Base-by-base conservation (phyloP, 2,113 vertebrate genomes). In the Ovis canadensis region DNA sequence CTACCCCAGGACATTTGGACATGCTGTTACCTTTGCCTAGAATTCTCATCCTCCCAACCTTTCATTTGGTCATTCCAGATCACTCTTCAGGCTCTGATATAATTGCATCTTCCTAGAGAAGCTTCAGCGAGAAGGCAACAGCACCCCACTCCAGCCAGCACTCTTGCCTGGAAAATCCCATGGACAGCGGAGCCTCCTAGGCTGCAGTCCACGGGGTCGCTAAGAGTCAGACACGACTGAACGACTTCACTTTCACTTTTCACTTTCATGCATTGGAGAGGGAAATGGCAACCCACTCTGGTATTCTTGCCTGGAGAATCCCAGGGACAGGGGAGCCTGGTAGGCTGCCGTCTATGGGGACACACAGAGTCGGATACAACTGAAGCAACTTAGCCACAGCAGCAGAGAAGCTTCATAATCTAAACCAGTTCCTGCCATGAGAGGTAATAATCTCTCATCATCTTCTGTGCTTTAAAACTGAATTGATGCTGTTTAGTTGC, bases 291-390 rank as follows among this genome's bases (percentile, higher is more conserved):
- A 12, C 11, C 57, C 57, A 59, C 57, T 59, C 57, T 11, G 12
- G 57, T 59, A 0, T 5, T 27, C 57, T 59, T 59, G 57, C 25
- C 10, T 59, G 57, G 57, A 59, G 25, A 59, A 59, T 59, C 57
- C 10, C 25, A 59, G 57, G 57, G 57, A 59, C 0, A 11, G 2
- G 5, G 57, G 25, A 60, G 2, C 25, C 57, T 60, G 25, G 25
- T 60, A 0, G 57, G 57, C 57, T 60, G 11, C 11, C 11, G 0
- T 29, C 57, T 60, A 6, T 60, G 57, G 57, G 57, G 11, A 13
- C 2, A 0, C 57, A 59, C 10, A 59, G 25, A 59, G 25, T 12
- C 4, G 0, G 57, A 60, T 27, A 60, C 2, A 0, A 60, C 57
- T 60, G 27, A 60, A 60, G 57, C 0, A 0, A 13, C 27, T 60